phyloP scores from a whole-genome alignment of 2,888 invertebrate genomes.

The Diloba caeruleocephala region DNA sequence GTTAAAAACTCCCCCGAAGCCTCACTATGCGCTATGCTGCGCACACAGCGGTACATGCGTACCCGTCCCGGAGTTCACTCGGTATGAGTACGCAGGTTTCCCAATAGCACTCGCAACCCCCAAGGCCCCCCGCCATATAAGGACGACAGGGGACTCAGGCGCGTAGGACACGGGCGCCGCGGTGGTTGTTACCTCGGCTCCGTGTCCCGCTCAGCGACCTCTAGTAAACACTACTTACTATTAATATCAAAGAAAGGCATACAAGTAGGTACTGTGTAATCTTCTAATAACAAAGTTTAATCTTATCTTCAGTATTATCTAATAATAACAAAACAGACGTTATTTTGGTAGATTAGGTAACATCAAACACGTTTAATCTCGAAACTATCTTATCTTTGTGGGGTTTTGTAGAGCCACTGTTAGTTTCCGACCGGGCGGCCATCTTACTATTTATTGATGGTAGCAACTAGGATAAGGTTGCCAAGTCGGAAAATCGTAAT shows the following conservation, averaged over 20 bases:
- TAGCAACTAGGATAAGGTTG: slow-evolving; percentile 9
- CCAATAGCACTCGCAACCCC: too few species aligned
- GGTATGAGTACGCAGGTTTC: too few species aligned
- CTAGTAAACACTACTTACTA: neutral
- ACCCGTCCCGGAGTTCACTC: too few species aligned
- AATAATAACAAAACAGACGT: slow-evolving; percentile 25
- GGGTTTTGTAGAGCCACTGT: slow-evolving; percentile 12
- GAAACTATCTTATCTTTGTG: slow-evolving; percentile 32
- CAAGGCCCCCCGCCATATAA: too few species aligned
- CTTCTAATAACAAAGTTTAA: slow-evolving; percentile 23
- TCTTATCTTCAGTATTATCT: slow-evolving; percentile 31
- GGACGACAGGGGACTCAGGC: too few species aligned
- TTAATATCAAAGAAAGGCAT: neutral
- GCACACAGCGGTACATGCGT: too few species aligned
- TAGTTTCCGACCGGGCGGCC: slow-evolving; percentile 13
- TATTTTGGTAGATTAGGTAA: slow-evolving; percentile 34
- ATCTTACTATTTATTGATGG: slow-evolving; percentile 29
- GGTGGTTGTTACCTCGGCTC: too few species aligned
- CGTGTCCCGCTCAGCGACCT: too few species aligned
- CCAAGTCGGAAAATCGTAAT: too few species aligned
- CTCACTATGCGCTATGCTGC: too few species aligned
- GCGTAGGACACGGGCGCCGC: too few species aligned
- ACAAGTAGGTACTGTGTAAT: slow-evolving; percentile 14
- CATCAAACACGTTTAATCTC: slow-evolving; percentile 25
- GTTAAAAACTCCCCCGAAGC: too few species aligned